These are phyloP conservation scores for Standfussiana lucernea DNA, from an alignment of 2,888 invertebrate genomes.

Conservation along the genomic window DNA sequence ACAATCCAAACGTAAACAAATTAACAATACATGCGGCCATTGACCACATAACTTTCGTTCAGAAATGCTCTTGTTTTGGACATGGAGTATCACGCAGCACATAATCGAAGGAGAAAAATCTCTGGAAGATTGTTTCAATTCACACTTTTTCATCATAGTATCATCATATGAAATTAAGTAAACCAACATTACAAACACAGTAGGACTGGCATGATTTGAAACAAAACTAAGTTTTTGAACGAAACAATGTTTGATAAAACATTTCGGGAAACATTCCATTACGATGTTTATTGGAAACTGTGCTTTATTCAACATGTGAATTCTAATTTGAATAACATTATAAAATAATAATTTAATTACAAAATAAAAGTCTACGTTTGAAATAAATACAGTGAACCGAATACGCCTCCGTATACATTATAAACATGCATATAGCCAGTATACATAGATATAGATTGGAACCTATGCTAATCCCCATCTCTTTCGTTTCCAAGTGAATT, in stretches of 20 bases:
- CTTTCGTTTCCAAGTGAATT: constrained; percentile 21
- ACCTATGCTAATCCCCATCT: constrained; percentile 34
- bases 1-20: constrained; percentile 80
- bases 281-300: not conserved
- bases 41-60: constrained; percentile 70
- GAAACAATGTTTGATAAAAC: not conserved
- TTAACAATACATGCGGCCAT: constrained; percentile 80
- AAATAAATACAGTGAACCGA: constrained; percentile 24
- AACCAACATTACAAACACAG: not conserved
- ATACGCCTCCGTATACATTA: constrained; percentile 30
- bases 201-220: not conserved
- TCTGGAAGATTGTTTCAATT: not conserved
- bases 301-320: not conserved
- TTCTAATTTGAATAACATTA: not conserved
- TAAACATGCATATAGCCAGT: constrained; percentile 10
- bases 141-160: not conserved
- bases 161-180: not conserved
- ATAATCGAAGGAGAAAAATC: not conserved
- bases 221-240: constrained; percentile 10
- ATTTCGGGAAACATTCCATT: constrained; percentile 11
- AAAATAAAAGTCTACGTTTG: not conserved
- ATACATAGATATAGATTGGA: constrained; percentile 22
- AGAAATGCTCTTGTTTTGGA: constrained; percentile 33
- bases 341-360: not conserved
- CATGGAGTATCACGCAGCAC: too few species aligned